These are phyloP conservation scores for Myotis brandtii DNA, from an alignment of 2,113 vertebrate species.

Conservation along the genomic window DNA sequence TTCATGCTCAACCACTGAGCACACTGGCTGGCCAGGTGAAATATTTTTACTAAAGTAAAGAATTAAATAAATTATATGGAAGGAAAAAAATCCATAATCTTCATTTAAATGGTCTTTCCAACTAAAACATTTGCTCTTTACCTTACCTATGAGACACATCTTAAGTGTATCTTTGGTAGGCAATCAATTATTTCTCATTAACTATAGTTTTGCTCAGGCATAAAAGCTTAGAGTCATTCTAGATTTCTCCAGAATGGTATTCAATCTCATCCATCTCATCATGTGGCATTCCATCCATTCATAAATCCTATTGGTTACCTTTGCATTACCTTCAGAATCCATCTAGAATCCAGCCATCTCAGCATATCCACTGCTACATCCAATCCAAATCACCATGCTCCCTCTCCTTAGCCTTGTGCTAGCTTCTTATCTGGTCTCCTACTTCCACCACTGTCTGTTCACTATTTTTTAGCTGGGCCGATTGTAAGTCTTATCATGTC, in stretches of 20 bases:
- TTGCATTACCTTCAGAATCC: background rate
- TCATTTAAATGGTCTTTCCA: constrained; percentile 28
- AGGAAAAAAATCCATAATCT: constrained; percentile 11
- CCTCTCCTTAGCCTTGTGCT: background rate
- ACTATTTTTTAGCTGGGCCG: background rate
- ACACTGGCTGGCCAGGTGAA: no score
- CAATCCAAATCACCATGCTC: background rate
- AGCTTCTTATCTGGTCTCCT: background rate
- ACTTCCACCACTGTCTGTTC: background rate
- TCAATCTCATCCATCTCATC: background rate
- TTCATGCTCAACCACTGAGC: no score
- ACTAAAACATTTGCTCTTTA: background rate
- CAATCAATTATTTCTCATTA: background rate
- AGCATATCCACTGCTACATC: background rate
- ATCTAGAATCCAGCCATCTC: background rate
- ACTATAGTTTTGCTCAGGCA: background rate
- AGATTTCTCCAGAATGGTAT: background rate
- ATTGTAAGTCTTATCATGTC: background rate
- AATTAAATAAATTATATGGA: constrained; percentile 21
- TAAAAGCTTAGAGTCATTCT: background rate
- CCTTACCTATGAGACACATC: background rate
- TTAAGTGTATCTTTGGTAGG: background rate
- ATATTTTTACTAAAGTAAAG: constrained; percentile 16
- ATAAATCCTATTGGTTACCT: background rate
- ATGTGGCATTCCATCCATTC: background rate